A percentile compares a stretch with the other conserved stretches of the same genome.
Evolutionary conservation across 2,888 invertebrate genomes (phyloP).

Genomic region (Clistopyga incitator): DNA sequence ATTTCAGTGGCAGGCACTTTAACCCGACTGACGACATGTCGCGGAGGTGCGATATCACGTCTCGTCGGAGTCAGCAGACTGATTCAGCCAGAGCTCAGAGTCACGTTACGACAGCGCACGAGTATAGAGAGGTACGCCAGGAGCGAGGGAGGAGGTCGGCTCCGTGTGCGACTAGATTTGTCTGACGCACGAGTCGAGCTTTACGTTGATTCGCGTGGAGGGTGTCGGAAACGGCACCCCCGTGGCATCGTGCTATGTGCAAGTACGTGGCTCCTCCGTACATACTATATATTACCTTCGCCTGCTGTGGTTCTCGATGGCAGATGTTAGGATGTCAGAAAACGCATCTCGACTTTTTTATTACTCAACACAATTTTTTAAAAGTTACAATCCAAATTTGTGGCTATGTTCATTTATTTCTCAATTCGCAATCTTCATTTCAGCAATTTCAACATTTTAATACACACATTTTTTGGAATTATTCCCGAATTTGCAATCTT

Average conservation of each 20-base stretch:
- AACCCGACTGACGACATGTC: conserved; percentile 43
- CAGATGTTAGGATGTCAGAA: background rate
- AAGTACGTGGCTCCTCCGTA: conserved; percentile 46
- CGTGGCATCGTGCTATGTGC: conserved; percentile 74
- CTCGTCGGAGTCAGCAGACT: conserved; percentile 62
- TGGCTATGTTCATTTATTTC: too few relatives aligned
- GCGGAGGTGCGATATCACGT: conserved; percentile 59
- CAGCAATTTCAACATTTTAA: too few relatives aligned
- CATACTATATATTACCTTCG: background rate
- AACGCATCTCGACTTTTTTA: too few relatives aligned
- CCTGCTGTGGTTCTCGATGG: background rate
- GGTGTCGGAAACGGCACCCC: conserved; percentile 60
- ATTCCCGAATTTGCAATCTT: too few relatives aligned
- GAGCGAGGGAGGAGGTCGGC: conserved; percentile 55
- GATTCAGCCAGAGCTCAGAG: conserved; percentile 52
- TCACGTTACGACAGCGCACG: conserved; percentile 51
- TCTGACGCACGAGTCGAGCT: conserved; percentile 57
- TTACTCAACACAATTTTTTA: too few relatives aligned
- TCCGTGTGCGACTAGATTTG: conserved; percentile 63
- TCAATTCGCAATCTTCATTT: too few relatives aligned
- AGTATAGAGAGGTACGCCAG: conserved; percentile 1
- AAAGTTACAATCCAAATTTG: too few relatives aligned
- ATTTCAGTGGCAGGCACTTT: conserved; percentile 33
- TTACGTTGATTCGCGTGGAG: conserved; percentile 54
- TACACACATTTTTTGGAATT: too few relatives aligned